Evolutionary conservation across 2,797 vertebrate genomes (phyloP), one percentile per base, ranked within the genome.

Genomic region (Malurus splendens): DNA sequence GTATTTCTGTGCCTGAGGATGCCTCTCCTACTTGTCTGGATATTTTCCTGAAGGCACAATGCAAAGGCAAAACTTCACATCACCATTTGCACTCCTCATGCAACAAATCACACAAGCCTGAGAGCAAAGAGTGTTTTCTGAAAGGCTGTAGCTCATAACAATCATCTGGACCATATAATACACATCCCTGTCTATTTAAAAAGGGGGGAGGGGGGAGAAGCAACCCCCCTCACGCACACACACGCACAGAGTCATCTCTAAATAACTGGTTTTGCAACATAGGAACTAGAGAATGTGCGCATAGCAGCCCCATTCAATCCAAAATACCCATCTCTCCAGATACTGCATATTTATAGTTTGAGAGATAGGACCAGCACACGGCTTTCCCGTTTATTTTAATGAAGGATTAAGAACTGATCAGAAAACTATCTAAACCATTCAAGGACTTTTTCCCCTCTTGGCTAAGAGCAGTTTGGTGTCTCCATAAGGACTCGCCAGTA

Each of bases 191-290:
- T 42, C 89, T 91, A 50, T 87, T 89, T 89, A 50, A 90, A 85
- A 86, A 68, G 33, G 42, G 10, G 20, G 18, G 27, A 23, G 14
- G 23, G 18, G 28, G 52, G 14, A 64, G 10, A 59, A 72, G 33
- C 45, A 64, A 14, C 3, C 42, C 28, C 45, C 32, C 32, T 32
- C n/a, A 38, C 33, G n/a, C 76, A 66, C 79, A 51, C 47, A 39
- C 42, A 54, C 60, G 56, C 84, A 59, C 25, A 56, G 9, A 74
- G 55, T 66, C 80, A 60, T 86, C 94, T 93, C 86, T 84, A 93
- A 93, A 95, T 90, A 94, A 87, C 86, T 77, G 56, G 52, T 88
- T 95, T 94, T 94, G 92, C 94, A 91, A 82, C 68, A 83, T 48
- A 87, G 87, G 82, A 91, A 76, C 76, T 39, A 66, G 84, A 64